A percentile compares a stretch with the other conserved stretches of the same genome.
Evolutionary conservation across 37 sponge, comb jelly and placozoan species (phyloP).

Genomic region (Dysidea cf. avara): DNA sequence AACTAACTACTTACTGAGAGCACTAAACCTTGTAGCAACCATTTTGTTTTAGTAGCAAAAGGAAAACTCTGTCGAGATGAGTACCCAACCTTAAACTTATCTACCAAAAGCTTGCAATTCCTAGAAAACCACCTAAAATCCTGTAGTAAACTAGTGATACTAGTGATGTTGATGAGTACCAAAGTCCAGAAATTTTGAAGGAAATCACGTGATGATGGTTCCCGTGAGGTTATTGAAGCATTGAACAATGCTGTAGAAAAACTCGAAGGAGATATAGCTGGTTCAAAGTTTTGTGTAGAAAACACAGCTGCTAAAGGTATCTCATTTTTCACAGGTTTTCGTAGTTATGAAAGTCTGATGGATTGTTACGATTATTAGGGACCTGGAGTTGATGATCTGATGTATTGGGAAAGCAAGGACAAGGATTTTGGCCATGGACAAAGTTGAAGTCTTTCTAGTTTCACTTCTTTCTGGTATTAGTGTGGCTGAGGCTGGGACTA

Average conservation of each 20-base stretch:
- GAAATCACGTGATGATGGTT: no score
- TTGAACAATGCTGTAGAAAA: no score
- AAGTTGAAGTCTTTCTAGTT: slow-evolving; percentile 4
- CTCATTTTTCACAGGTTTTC: slow-evolving; percentile 47
- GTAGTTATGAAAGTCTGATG: slow-evolving; percentile 13
- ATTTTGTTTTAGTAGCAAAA: slow-evolving; percentile 8
- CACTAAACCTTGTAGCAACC: slow-evolving; percentile 18
- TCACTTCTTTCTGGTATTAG: slow-evolving; percentile 28
- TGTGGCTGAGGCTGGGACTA: slow-evolving; percentile 22
- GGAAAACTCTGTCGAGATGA: no score
- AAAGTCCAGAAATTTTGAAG: no score
- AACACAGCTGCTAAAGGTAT: slow-evolving; percentile 21
- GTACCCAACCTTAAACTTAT: no score
- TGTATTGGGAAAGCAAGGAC: slow-evolving; percentile 12
- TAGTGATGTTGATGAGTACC: no score
- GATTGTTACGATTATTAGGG: slow-evolving; percentile 25
- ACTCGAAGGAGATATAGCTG: no score
- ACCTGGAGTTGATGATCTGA: slow-evolving; percentile 18
- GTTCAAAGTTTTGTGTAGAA: not conserved
- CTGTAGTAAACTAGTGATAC: no score
- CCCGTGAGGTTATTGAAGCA: no score
- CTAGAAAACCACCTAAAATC: slow-evolving; percentile 4
- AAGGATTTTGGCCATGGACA: not conserved
- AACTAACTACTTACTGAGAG: slow-evolving; percentile 18
- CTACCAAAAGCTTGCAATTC: no score